phyloP scores from a whole-genome alignment of 2,797 vertebrate genomes.

The Melanotaenia pygmaea region DNA sequence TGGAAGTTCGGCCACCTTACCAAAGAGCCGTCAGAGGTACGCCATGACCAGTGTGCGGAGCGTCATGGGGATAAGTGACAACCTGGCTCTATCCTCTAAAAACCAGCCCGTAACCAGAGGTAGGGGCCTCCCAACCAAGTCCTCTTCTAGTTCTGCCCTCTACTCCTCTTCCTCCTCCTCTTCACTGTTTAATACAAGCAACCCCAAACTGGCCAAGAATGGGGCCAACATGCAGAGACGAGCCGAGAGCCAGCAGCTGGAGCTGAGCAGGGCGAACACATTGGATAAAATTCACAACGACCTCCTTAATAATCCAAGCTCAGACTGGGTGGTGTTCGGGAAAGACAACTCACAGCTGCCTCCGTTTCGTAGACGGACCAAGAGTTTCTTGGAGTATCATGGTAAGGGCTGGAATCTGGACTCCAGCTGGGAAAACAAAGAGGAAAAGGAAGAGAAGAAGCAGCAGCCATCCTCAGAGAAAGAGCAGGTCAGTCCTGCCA shows the following conservation, averaged over 20 bases:
- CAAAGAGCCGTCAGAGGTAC: conserved; percentile 94
- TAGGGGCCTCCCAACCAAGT: conserved; percentile 81
- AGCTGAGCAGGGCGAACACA: conserved; percentile 88
- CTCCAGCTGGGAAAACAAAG: conserved; percentile 70
- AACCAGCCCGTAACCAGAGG: conserved; percentile 70
- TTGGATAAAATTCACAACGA: conserved; percentile 80
- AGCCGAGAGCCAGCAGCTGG: conserved; percentile 91
- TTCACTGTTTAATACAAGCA: conserved; percentile 82
- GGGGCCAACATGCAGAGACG: conserved; percentile 97
- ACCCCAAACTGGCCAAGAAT: conserved; percentile 96
- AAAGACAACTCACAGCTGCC: conserved; percentile 89
- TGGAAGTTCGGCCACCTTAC: conserved; percentile 86
- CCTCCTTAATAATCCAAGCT: conserved; percentile 81
- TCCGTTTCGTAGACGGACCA: conserved; percentile 87
- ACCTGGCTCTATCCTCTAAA: conserved; percentile 69
- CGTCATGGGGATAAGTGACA: conserved; percentile 91
- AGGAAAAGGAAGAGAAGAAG: conserved; percentile 68
- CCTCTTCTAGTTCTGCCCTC: conserved; percentile 85
- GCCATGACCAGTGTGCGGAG: conserved; percentile 91
- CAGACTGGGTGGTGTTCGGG: conserved; percentile 89
- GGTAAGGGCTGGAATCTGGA: conserved; percentile 78
- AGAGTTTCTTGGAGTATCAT: conserved; percentile 95
- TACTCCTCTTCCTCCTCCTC: conserved; percentile 89
- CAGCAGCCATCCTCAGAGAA: conserved; percentile 71
- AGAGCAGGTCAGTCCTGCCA: conserved; percentile 73